Evolutionary conservation across 2,888 invertebrate genomes (phyloP), one percentile per base, ranked within the genome.

Genomic region (Hartigia nigra): DNA sequence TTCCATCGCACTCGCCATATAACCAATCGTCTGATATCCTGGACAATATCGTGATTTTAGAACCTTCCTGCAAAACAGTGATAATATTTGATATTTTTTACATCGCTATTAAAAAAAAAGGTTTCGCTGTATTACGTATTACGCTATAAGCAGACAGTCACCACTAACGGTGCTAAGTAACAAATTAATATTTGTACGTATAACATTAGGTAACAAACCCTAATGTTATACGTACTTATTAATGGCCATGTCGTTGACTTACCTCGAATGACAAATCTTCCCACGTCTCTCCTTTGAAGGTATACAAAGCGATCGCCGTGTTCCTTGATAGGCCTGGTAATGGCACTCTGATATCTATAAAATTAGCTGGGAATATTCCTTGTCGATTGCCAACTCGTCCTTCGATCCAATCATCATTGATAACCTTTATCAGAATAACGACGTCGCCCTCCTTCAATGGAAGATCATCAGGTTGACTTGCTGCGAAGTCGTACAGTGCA

Each of bases 341-440:
- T 78, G 97, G 96, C 83, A 96, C 94, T 89, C 95, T 95, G 74
- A 97, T 92, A 85, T 96, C 94, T 82, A 97, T 94, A 91, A 96
- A 97, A 91, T 94, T 96, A 34, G 93, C 92, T 1, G 98, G 98
- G 92, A 98, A 97, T 84, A 97, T 95, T 70, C 98, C 98, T 89
- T 95, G 95, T 80, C 93, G 93, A 81, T 94, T 95, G 78, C 94
- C 94, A 77, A 95, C 92, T 84, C 94, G 94, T 11, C 98, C 98
- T 88, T 94, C 95, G 82, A 96, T 92, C 98, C 98, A 98, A 84
- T 97, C 96, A 55, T 94, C 93, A 88, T 96, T 96, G 36, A 97
- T 93, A 87, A 94, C 93, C 86, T 94, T 93, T 84, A 95, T 90
- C 86, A 98, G 91, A 84, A 94, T 93, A 80, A 98, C 95, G 83